Conservation (phyloP, 1,140 invertebrate species). For the Papilio xuthus region DNA sequence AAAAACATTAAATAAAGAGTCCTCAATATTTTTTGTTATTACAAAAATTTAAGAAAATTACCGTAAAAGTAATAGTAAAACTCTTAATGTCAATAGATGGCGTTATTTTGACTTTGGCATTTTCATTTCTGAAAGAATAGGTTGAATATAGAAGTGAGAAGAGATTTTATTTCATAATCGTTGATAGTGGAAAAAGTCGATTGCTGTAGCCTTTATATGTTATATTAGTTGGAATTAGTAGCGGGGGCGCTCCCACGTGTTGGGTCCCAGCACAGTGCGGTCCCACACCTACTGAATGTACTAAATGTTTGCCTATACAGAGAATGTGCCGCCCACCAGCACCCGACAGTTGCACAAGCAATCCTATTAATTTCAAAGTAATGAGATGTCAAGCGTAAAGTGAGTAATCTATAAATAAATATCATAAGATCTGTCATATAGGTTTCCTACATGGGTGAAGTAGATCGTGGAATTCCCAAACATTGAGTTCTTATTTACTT, state of each 20-base stretch:
- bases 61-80: neutral
- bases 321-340: slow-evolving; percentile 55
- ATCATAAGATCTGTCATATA: slow-evolving; percentile 2
- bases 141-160: neutral
- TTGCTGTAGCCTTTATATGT: slow-evolving; percentile 28
- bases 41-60: neutral
- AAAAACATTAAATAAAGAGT: too few relatives aligned
- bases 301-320: slow-evolving; percentile 47
- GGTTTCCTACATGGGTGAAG: slow-evolving; percentile 1
- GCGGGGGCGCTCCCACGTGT: slow-evolving; percentile 54
- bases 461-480: neutral
- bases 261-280: slow-evolving; percentile 32
- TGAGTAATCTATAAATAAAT: slow-evolving; percentile 1
- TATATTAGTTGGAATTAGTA: slow-evolving; percentile 45
- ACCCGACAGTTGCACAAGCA: slow-evolving; percentile 47
- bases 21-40: neutral
- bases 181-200: neutral
- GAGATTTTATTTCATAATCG: slow-evolving; percentile 3
- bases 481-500: neutral
- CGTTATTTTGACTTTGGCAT: neutral
- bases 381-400: slow-evolving; percentile 21
- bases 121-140: neutral
- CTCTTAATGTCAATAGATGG: neutral
- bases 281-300: slow-evolving; percentile 49
- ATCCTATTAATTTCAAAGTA: slow-evolving; percentile 50